Evolutionary conservation across 2,888 invertebrate species (phyloP), one percentile per base, ranked within the genome.

Genomic region (Lasioglossum marginatum): DNA sequence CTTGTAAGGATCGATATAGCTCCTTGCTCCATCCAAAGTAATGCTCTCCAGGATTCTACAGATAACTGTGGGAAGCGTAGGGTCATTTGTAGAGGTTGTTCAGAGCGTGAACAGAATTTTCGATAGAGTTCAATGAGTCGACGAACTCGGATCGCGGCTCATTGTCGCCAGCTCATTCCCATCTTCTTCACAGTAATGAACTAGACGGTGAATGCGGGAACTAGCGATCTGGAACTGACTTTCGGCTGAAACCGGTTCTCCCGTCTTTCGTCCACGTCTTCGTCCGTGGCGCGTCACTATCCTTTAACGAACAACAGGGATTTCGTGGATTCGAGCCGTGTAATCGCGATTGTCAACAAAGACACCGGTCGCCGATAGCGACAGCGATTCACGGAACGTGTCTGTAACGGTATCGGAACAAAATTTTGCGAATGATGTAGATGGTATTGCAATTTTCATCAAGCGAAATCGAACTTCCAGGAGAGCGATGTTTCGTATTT

Each of bases 201-300:
- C 82, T 86, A 89, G 85, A 79, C 73, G 72, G 74, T 52, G 68
- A 52, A 70, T 1, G 40, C 40, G 77, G 83, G 57, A 83, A 77
- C 87, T 88, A 87, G 76, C 63, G 87, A 81, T 84, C 77, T 66
- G 72, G 27, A 48, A 63, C 82, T 81, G 89, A 90, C 87, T 92
- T 92, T 92, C 85, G 91, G 92, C 87, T 82, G 85, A 91, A 92
- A 92, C 92, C 92, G 92, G 92, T 92, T 92, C 89, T 34, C 82
- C 83, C 75, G 88, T 75, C 88, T 88, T 77, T 80, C 71, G 66
- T 79, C 37, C 70, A 66, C 78, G 75, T 79, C 70, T 81, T 72
- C 90, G 81, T 79, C 85, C 81, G 77, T 57, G 78, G 79, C 87
- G 86, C 92, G 88, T 91, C 89, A 89, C 87, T 76, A 84, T 87